Evolutionary conservation across 2,888 invertebrate genomes (phyloP), one percentile per base, ranked within the genome.

Genomic region (Pseudoips prasinana): DNA sequence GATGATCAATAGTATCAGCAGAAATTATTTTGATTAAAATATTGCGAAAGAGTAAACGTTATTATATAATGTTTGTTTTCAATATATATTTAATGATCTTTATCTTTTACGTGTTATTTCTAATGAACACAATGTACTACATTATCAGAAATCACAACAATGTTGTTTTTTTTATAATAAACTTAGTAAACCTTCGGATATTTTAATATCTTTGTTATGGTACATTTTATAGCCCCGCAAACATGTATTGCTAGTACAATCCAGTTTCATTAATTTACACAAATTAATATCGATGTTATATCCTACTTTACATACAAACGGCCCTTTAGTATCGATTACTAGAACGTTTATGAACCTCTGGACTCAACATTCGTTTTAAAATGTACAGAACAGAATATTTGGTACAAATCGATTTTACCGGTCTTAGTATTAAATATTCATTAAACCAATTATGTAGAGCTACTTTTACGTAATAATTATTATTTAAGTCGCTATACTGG

Each of bases 261-360:
- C 39, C 29, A 39, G 37, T 42, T 46, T 45, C 40, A 54, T 52
- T 49, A 24, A 52, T 42, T 33, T 29, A 37, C 34, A 37, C 33
- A 33, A 41, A 44, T 38, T 27, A 35, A 23, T 36, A 29, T 22
- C 11, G 19, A 32, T 32, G 29, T 32, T 25, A 37, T 31, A 20
- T 9, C 25, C 28, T 22, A 33, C 23, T 37, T 33, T 14, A 14
- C 14, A 47, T 41, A 27, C 20, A 32, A 41, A 51, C 27, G 27
- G 25, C 24, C 17, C 19, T 20, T 19, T 18, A 30, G 22, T 30
- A 34, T 25, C 26, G 19, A 42, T 39, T 38, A 30, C 24, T 19
- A 24, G 22, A 33, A 27, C 14, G 10, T 37, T 29, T 11, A 26
- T 29, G 5, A 18, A 33, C 10, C 20, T 14, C n/a, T 34, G 11